phyloP scores from a whole-genome alignment of 2,113 vertebrate species.

The Castor canadensis region DNA sequence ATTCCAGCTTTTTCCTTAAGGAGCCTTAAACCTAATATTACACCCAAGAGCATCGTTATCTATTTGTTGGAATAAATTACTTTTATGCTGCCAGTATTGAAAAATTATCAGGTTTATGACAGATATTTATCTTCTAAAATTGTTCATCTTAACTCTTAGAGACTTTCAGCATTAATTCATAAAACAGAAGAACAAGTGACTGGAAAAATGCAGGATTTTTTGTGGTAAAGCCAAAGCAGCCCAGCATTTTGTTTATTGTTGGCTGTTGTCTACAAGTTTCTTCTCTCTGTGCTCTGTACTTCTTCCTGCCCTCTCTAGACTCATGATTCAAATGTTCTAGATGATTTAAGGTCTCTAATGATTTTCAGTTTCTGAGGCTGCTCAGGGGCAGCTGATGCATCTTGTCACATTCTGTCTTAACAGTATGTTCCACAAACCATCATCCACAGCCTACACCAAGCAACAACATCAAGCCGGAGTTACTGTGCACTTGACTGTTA shows the following conservation, averaged over 20 bases:
- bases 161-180: background rate
- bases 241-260: background rate
- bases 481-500: constrained; percentile 32
- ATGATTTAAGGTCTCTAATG: background rate
- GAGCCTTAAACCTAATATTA: background rate
- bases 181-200: background rate
- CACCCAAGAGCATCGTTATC: background rate
- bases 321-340: background rate
- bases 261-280: background rate
- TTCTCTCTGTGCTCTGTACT: fast-evolving
- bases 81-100: background rate
- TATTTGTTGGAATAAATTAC: background rate
- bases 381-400: background rate
- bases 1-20: background rate
- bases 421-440: background rate
- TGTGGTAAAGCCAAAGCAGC: background rate
- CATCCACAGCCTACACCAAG: background rate
- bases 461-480: background rate
- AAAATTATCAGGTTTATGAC: background rate
- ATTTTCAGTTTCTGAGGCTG: background rate
- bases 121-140: background rate
- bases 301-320: background rate
- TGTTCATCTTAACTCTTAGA: background rate
- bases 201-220: background rate
- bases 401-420: background rate